Evolutionary conservation across 2,888 invertebrate genomes (phyloP).

Genomic region (Meganola albula): DNA sequence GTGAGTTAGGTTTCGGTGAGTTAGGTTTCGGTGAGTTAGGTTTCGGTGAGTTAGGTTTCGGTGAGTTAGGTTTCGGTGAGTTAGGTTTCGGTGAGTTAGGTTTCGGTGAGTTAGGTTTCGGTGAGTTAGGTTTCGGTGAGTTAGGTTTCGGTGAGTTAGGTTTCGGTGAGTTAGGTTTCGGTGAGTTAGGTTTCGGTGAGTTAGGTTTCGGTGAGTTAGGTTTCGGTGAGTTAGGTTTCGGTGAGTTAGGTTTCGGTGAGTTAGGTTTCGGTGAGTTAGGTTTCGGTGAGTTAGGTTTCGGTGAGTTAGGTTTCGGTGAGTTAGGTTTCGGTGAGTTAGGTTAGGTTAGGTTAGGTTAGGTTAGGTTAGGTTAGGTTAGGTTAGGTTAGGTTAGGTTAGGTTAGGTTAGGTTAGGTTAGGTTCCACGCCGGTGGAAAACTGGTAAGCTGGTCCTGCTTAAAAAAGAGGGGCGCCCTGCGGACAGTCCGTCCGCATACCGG

Average conservation of each 20-base stretch:
- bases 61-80: too few species aligned
- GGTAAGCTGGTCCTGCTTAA: conserved; percentile 12
- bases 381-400: conserved; percentile 22
- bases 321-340: not conserved
- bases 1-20: too few species aligned
- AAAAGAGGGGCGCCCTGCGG: not conserved
- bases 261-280: conserved; percentile 1
- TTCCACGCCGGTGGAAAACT: conserved; percentile 17
- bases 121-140: too few species aligned
- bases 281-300: not conserved
- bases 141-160: too few species aligned
- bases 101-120: too few species aligned
- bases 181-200: too few species aligned
- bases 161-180: too few species aligned
- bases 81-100: too few species aligned
- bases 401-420: conserved; percentile 23
- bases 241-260: not conserved
- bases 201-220: too few species aligned
- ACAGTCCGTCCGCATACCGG: not conserved
- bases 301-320: not conserved
- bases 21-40: too few species aligned
- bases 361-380: conserved; percentile 24
- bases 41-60: too few species aligned
- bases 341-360: conserved; percentile 19
- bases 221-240: not conserved